Evolutionary conservation across 2,888 invertebrate genomes (phyloP).

Genomic region (Aporophyla nigra): DNA sequence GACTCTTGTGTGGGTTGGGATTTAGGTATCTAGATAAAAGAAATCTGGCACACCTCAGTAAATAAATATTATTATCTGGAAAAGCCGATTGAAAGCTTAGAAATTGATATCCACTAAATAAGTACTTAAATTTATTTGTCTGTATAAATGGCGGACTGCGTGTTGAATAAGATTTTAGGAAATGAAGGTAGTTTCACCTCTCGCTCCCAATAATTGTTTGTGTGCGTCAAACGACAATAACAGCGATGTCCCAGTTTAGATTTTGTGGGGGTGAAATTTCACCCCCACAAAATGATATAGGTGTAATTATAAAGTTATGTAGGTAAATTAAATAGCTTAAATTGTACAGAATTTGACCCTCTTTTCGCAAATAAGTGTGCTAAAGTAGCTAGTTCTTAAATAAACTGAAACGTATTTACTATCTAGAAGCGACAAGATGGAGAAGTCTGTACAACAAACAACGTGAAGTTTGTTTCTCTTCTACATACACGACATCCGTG

Average conservation of each 20-base stretch:
- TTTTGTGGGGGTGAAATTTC: not conserved
- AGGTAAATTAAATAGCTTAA: not conserved
- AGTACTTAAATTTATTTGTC: not conserved
- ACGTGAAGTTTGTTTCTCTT: constrained; percentile 32
- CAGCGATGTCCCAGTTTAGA: not conserved
- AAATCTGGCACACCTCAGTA: not conserved
- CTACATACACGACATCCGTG: constrained; percentile 17
- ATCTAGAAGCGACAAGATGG: constrained; percentile 21
- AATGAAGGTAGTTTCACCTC: not conserved
- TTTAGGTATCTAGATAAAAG: not conserved
- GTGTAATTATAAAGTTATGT: too few relatives aligned
- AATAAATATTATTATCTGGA: not conserved
- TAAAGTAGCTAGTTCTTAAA: not conserved
- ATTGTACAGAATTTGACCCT: not conserved
- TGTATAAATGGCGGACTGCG: not conserved
- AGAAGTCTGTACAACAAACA: constrained; percentile 22
- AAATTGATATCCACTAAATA: not conserved
- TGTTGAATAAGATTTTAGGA: too few relatives aligned
- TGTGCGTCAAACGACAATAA: constrained; percentile 1
- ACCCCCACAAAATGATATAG: not conserved
- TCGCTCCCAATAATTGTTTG: not conserved
- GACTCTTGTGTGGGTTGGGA: constrained; percentile 12
- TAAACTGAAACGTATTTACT: constrained; percentile 10
- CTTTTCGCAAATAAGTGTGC: constrained; percentile 1
- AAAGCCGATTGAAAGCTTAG: too few relatives aligned